Percentiles rank a stretch among this genome's conserved stretches.
phyloP scores from a whole-genome alignment of 2,797 vertebrate species.

The Coilia nasus region DNA sequence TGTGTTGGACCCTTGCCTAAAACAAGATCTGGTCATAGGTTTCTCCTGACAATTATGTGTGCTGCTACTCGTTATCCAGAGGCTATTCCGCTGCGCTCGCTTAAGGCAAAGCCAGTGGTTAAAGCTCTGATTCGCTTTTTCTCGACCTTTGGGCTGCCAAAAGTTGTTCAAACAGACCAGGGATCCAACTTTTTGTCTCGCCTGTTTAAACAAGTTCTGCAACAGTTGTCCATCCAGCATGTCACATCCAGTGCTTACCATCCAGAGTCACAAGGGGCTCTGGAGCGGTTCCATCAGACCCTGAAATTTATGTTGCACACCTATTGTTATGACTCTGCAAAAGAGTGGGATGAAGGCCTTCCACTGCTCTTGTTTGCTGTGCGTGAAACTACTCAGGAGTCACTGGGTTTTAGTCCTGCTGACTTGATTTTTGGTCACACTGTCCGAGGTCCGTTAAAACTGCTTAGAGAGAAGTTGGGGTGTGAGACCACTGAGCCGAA shows the following conservation, averaged over 20 bases:
- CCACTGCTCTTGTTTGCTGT: constrained; percentile 23
- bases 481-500: no score
- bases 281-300: constrained; percentile 1
- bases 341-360: constrained; percentile 11
- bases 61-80: neutral
- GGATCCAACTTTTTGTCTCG: constrained; percentile 25
- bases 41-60: neutral
- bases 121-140: constrained; percentile 29
- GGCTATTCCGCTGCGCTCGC: constrained; percentile 1
- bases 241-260: constrained; percentile 27
- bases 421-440: constrained; percentile 3
- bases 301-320: neutral
- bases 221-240: constrained; percentile 10
- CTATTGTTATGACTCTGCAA: neutral
- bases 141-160: neutral
- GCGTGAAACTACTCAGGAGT: neutral
- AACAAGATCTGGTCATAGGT: neutral
- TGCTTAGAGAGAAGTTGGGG: neutral
- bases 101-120: neutral
- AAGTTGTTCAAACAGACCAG: constrained; percentile 31
- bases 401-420: constrained; percentile 7
- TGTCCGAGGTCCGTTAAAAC: neutral
- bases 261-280: constrained; percentile 26
- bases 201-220: constrained; percentile 16
- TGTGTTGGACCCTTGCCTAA: neutral